Base-by-base conservation (phyloP, 2,888 invertebrate species). In the Limnephilus rhombicus region DNA sequence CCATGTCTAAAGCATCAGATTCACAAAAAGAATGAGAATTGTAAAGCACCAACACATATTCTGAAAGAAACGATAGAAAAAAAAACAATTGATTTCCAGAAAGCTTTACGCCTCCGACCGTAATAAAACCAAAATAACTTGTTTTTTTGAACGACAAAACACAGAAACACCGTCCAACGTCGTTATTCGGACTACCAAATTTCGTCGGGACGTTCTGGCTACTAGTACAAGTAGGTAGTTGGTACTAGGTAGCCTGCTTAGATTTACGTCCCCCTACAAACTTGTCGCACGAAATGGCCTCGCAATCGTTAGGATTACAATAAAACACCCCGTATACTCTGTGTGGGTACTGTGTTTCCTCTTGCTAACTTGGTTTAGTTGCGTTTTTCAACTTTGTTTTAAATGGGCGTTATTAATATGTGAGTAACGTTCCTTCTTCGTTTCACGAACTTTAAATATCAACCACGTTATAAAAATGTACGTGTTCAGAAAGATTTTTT, bases 301-400 rank as follows among this genome's bases (percentile, higher is more conserved):
- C 91, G 41, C 80, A 91, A 91, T 85, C 85, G 91, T 85, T 91
- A 80, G 86, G 68, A 85, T 37, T 41, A 91, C 91, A 86, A 91
- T 91, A 91, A 86, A 91, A 91, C 85, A 91, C 91, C 83, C 85
- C 82, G 88, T 88, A 68, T 68, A 68, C 45, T 34, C 83, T 34
- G 37, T 83, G 83, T 83, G 29, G 37, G 88, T 88, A 31, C 88
- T 18, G 80, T 88, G 88, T 88, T 88, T 87, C 31, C 68, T 87
- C 53, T 31, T 53, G 37, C 88, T 80, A 80, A 88, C 88, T 88
- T 24, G 53, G 53, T 68, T 68, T 68, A 68, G 53, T 68, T 24
- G 24, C 53, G 53, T 68, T 68, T 68, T 68, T 68, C 53, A 68
- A 68, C 1, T 68, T 68, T 18, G 24, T 68, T 68, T 68, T 18